Conservation (phyloP, 2,888 invertebrate species). For the Acleris sparsana region DNA sequence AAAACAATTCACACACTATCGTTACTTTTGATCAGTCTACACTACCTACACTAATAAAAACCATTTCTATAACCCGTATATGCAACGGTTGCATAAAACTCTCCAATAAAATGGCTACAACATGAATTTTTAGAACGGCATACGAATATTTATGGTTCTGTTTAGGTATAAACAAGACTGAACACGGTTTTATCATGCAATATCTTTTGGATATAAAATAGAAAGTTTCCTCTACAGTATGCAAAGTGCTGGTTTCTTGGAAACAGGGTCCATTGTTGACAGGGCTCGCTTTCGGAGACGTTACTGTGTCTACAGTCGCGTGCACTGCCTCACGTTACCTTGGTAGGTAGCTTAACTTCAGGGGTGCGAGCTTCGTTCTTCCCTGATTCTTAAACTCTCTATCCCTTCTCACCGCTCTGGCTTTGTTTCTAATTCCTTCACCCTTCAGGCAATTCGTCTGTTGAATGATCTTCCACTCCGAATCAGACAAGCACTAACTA, state of each 20-base stretch:
- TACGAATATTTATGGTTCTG: conserved; percentile 28
- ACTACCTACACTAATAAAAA: conserved; percentile 2
- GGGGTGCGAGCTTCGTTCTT: too few relatives aligned
- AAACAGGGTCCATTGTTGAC: not conserved
- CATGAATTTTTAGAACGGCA: conserved; percentile 22
- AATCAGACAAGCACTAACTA: too few relatives aligned
- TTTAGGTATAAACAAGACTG: conserved; percentile 28
- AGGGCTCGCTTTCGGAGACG: not conserved
- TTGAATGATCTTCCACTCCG: too few relatives aligned
- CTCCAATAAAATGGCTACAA: conserved; percentile 10
- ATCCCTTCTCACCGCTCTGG: too few relatives aligned
- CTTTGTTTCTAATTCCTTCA: too few relatives aligned
- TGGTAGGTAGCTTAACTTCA: too few relatives aligned
- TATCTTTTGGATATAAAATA: conserved; percentile 22
- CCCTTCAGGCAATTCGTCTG: too few relatives aligned
- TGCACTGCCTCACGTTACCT: too few relatives aligned
- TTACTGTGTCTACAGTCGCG: not conserved
- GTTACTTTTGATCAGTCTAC: not conserved
- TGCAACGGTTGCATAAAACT: conserved; percentile 21
- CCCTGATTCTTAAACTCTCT: too few relatives aligned
- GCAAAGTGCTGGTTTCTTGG: conserved; percentile 1
- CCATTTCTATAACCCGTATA: not conserved
- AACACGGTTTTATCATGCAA: conserved; percentile 17
- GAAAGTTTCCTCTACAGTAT: conserved; percentile 7
- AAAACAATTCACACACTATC: not conserved